Evolutionary conservation across 2,888 invertebrate species (phyloP).

Genomic region (Nomada fabriciana): DNA sequence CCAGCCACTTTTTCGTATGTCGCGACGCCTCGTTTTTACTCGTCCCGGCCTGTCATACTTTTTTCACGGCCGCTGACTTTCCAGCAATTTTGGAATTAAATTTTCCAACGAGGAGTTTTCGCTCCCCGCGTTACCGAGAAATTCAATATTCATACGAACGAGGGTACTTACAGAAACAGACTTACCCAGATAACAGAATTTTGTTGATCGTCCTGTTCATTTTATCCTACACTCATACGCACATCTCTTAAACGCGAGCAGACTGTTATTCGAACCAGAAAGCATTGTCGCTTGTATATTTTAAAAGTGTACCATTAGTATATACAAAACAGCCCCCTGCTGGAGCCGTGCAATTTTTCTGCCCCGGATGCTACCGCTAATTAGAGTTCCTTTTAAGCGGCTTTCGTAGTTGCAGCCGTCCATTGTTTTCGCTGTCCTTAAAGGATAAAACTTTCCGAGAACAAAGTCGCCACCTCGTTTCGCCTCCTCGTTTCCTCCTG

Average conservation of each 20-base stretch:
- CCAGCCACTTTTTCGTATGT: constrained; percentile 46
- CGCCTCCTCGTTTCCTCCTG: background rate
- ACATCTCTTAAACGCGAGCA: background rate
- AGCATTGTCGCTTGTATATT: background rate
- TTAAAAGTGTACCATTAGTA: background rate
- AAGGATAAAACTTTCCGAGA: constrained; percentile 23
- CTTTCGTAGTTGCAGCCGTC: constrained; percentile 35
- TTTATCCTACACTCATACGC: too few relatives aligned
- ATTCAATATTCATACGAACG: constrained; percentile 36
- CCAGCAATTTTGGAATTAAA: constrained; percentile 60
- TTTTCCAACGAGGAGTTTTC: constrained; percentile 39
- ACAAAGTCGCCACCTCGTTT: constrained; percentile 24
- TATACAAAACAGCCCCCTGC: background rate
- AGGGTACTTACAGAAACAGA: background rate
- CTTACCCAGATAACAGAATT: too few relatives aligned
- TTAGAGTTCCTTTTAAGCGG: constrained; percentile 52
- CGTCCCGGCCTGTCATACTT: constrained; percentile 41
- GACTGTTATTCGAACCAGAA: background rate
- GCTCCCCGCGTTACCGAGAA: constrained; percentile 9
- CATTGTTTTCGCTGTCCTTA: constrained; percentile 46
- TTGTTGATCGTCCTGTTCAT: too few relatives aligned
- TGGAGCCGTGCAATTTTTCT: constrained; percentile 26
- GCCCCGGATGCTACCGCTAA: constrained; percentile 28
- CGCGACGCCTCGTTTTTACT: background rate
- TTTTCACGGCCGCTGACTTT: constrained; percentile 29